Percentiles rank a stretch among this genome's conserved stretches.
Evolutionary conservation across 2,113 vertebrate species (phyloP).

Genomic region (Bos indicus): DNA sequence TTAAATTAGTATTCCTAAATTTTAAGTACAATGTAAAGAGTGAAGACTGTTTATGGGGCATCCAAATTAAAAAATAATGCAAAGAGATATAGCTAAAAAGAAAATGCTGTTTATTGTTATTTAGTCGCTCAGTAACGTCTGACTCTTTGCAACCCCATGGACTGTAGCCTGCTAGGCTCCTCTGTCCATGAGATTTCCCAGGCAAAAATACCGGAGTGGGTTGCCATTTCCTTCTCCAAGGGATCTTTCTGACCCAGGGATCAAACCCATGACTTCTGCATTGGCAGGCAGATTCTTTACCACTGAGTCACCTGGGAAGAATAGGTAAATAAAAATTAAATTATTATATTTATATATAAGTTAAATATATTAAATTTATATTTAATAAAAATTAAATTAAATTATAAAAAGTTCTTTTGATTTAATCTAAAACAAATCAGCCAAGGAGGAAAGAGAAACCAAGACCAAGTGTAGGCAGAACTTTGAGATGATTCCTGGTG

Average conservation of each 20-base stretch:
- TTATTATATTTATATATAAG: background rate
- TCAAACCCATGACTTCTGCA: background rate
- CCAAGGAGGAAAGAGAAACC: background rate
- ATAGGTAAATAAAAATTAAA: background rate
- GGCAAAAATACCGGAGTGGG: background rate
- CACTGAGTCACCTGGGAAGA: background rate
- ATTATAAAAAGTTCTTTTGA: background rate
- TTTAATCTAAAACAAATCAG: background rate
- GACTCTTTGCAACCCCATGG: background rate
- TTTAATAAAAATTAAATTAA: background rate
- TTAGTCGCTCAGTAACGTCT: background rate
- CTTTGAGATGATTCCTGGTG: too few species aligned
- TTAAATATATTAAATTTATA: too few species aligned
- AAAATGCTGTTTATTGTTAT: background rate
- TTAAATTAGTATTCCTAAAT: background rate
- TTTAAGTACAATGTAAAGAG: background rate
- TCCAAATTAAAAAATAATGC: background rate
- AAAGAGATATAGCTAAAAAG: background rate
- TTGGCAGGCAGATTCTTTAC: background rate
- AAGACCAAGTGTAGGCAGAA: background rate
- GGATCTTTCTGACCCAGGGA: background rate
- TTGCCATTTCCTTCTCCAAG: background rate
- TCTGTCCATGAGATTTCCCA: background rate
- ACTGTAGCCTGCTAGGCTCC: background rate
- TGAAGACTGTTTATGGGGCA: background rate